These are phyloP conservation scores for Apogon hyalosoma DNA, from an alignment of 2,797 vertebrate genomes.

Conservation along the genomic window DNA sequence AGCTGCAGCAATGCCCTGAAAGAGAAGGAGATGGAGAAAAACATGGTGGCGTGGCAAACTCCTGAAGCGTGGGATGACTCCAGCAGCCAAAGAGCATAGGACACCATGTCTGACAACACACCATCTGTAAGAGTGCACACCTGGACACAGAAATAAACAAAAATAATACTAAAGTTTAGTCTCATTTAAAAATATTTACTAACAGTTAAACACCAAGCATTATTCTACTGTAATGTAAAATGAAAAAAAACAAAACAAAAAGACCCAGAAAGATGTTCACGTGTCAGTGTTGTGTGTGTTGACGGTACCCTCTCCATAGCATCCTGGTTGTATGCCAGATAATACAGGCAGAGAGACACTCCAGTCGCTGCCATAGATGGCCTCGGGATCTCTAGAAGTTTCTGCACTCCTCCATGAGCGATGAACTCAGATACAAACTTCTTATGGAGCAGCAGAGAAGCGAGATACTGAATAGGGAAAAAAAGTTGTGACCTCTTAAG, in stretches of 20 bases:
- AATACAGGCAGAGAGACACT: slow-evolving; percentile 95
- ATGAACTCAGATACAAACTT: slow-evolving; percentile 98
- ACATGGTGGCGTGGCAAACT: slow-evolving; percentile 98
- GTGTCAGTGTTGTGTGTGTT: neutral
- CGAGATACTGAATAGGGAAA: slow-evolving; percentile 86
- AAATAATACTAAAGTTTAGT: neutral
- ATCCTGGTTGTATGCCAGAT: slow-evolving; percentile 96
- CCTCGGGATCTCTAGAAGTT: slow-evolving; percentile 92
- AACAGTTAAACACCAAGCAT: no score
- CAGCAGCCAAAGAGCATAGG: slow-evolving; percentile 95
- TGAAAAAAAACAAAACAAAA: no score
- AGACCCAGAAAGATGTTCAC: no score
- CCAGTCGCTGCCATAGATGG: slow-evolving; percentile 97
- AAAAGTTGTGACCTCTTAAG: neutral
- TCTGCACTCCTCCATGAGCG: slow-evolving; percentile 93
- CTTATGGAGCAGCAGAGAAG: slow-evolving; percentile 95
- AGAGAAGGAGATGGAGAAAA: slow-evolving; percentile 97
- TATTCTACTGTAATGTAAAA: no score
- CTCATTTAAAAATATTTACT: no score
- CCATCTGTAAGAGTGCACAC: slow-evolving; percentile 92
- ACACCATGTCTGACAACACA: slow-evolving; percentile 91
- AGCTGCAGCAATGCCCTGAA: slow-evolving; percentile 94
- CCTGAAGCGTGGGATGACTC: slow-evolving; percentile 96
- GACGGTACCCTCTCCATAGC: slow-evolving; percentile 93
- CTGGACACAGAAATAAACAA: slow-evolving; percentile 54